phyloP scores from a whole-genome alignment of 1,140 invertebrate genomes.

The Asbolus verrucosus region DNA sequence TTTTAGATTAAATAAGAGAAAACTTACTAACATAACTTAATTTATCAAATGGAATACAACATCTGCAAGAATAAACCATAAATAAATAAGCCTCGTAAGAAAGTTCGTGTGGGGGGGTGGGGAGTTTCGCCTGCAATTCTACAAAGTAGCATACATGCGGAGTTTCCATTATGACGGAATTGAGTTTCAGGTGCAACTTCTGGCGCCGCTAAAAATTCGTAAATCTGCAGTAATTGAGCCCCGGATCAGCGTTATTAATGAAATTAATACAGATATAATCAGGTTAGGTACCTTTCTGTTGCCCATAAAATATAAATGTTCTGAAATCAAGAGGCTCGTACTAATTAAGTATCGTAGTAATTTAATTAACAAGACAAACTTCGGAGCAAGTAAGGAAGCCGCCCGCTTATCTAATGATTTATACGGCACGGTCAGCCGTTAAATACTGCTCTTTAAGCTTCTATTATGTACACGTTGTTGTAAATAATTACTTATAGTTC shows the following conservation, averaged over 20 bases:
- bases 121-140: too few relatives aligned
- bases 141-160: too few relatives aligned
- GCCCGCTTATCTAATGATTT: conserved; percentile 57
- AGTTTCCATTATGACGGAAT: too few relatives aligned
- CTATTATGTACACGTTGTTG: conserved; percentile 53
- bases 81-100: too few relatives aligned
- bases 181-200: too few relatives aligned
- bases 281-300: conserved; percentile 38
- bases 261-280: conserved; percentile 46
- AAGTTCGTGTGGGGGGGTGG: too few relatives aligned
- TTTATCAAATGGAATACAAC: too few relatives aligned
- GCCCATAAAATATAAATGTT: conserved; percentile 45
- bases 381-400: conserved; percentile 46
- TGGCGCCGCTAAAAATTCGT: too few relatives aligned
- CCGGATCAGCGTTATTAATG: conserved; percentile 2
- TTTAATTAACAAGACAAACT: conserved; percentile 55
- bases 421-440: conserved; percentile 56
- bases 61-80: too few relatives aligned
- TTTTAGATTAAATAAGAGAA: too few relatives aligned
- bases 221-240: not conserved
- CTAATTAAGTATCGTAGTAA: conserved; percentile 55
- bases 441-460: conserved; percentile 55
- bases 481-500: conserved; percentile 55
- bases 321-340: conserved; percentile 40
- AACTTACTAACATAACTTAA: too few relatives aligned